Evolutionary conservation across 2,113 vertebrate species (phyloP).

Genomic region (Pluvialis apricaria): DNA sequence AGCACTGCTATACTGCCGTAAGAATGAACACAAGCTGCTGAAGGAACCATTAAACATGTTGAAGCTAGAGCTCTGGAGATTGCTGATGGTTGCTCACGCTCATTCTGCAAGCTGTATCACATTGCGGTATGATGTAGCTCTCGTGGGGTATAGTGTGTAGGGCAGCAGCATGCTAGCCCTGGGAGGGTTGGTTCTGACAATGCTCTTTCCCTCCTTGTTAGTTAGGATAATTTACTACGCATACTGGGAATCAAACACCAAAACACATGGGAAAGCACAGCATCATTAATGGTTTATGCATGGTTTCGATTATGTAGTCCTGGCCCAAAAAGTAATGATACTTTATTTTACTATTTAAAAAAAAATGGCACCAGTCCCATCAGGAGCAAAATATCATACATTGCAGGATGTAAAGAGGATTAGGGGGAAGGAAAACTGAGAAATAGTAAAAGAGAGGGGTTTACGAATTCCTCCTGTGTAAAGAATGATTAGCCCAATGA

Average conservation of each 20-base stretch:
- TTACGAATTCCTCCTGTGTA: background rate
- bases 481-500: background rate
- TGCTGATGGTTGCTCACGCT: background rate
- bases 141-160: fast-evolving
- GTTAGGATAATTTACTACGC: background rate
- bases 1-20: background rate
- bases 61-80: background rate
- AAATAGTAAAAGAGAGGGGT: background rate
- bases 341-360: background rate
- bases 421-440: background rate
- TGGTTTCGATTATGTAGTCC: background rate
- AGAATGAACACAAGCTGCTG: background rate
- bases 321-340: background rate
- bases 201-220: background rate
- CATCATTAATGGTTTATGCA: background rate
- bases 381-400: fast-evolving
- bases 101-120: background rate
- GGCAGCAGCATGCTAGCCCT: background rate
- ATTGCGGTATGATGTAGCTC: background rate
- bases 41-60: background rate
- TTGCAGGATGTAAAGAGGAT: background rate
- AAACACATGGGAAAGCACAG: background rate
- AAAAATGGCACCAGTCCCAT: background rate
- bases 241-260: background rate
- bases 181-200: background rate